Conservation (phyloP, 2,113 vertebrate species). For the Brienomyrus longianalis region DNA sequence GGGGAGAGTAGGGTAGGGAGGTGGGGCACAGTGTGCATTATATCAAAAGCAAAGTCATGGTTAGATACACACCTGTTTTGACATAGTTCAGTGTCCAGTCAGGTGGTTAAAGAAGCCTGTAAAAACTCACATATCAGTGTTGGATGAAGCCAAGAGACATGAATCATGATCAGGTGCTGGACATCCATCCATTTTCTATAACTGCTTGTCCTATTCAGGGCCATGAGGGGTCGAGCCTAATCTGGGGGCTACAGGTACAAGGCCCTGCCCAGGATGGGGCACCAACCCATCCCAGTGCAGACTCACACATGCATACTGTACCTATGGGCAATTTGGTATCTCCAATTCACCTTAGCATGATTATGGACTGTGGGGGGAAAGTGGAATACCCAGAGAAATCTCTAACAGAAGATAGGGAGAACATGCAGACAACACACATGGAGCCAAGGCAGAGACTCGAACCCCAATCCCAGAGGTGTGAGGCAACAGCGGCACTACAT, state of each 20-base stretch:
- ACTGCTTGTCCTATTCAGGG: not conserved
- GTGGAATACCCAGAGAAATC: not conserved
- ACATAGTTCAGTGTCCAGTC: not conserved
- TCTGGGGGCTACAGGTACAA: not conserved
- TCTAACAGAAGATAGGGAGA: not conserved
- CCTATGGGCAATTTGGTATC: not conserved
- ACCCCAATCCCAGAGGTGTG: not conserved
- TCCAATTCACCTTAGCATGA: not conserved
- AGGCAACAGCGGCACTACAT: not conserved
- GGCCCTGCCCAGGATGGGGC: not conserved
- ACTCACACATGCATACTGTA: not conserved
- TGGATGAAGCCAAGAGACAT: not conserved
- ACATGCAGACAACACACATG: not conserved
- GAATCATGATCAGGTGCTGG: not conserved
- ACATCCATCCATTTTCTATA: not conserved
- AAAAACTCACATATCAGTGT: not conserved
- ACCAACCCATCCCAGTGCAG: not conserved
- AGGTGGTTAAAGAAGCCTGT: not conserved
- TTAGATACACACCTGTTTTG: not conserved
- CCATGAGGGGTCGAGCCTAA: not conserved
- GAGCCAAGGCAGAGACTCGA: not conserved
- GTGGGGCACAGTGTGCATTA: not conserved
- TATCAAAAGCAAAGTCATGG: not conserved
- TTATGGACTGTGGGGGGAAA: not conserved
- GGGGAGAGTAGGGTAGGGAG: not conserved